Evolutionary conservation across 2,113 vertebrate species (phyloP), one percentile per base, ranked within the genome.

Genomic region (Tachuris rubrigastra): DNA sequence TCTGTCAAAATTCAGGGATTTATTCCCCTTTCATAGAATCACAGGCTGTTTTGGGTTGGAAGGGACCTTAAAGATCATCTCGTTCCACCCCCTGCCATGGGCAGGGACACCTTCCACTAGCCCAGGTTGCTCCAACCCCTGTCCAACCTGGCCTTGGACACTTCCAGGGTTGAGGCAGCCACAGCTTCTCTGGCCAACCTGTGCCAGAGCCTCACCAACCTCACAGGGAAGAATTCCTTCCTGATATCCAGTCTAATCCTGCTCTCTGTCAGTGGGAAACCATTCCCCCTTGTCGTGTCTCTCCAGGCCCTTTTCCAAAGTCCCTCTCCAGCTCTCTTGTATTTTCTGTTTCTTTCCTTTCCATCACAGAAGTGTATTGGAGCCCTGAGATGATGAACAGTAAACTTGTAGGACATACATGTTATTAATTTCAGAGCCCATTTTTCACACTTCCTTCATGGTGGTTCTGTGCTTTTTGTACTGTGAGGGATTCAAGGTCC

Each of bases 11-110:
- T n/a, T 14, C 0, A 0, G 52, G 11, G 41, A 22, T 83, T 77
- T 84, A 27, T 41, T 69, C 28, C 53, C 12, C 8, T 71, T 71
- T 21, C 12, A 3, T 21, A 21, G 35, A 78, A n/a, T 71, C 12
- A 0, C 2, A 3, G 49, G 17, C 2, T n/a, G 1, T 3, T 21
- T 72, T 41, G 30, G 20, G 4, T 41, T 1, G 30, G 12, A 5
- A 47, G 24, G 19, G 10, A 30, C 23, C 24, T 0, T 0, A 21
- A 39, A 71, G 1, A 18, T 5, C 55, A 2, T 0, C 33, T 47
- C 37, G 7, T 14, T 6, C 31, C 67, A 19, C 5, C 37, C 60
- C 31, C 37, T 5, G 44, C 46, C 63, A 44, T 28, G 46, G 23
- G 33, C 63, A 87, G 73, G 63, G 73, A 52, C 62, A 42, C 44